Percentiles rank a stretch among this genome's conserved stretches.
These are phyloP conservation scores for Leptogaster cylindrica DNA, from an alignment of 2,888 invertebrate genomes.

Conservation along the genomic window DNA sequence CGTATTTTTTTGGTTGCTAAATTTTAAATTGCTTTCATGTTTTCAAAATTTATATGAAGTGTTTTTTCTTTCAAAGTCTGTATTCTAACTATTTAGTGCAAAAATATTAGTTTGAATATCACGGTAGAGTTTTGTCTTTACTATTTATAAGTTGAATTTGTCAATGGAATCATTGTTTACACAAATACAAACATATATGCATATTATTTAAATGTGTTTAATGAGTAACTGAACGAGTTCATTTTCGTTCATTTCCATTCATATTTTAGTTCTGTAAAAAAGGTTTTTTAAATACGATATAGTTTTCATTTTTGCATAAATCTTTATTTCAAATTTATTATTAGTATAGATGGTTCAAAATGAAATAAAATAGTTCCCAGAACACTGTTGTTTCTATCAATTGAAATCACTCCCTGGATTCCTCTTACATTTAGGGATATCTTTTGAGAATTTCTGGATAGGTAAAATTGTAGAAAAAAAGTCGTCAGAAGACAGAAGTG, in stretches of 20 bases:
- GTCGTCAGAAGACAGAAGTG: too few relatives aligned
- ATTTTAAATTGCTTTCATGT: too few relatives aligned
- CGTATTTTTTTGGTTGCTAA: too few relatives aligned
- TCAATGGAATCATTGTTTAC: neutral
- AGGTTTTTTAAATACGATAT: slow-evolving; percentile 47
- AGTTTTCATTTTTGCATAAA: slow-evolving; percentile 35
- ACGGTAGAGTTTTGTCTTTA: neutral
- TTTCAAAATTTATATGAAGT: too few relatives aligned
- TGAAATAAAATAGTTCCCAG: slow-evolving; percentile 25
- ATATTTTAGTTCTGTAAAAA: slow-evolving; percentile 43
- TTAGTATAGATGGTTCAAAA: slow-evolving; percentile 26
- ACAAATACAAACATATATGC: too few relatives aligned
- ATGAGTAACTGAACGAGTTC: neutral
- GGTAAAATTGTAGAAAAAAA: too few relatives aligned
- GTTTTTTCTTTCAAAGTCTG: neutral
- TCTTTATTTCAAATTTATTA: slow-evolving; percentile 28
- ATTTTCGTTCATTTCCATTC: slow-evolving; percentile 15
- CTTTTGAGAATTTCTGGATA: too few relatives aligned
- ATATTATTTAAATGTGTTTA: neutral
- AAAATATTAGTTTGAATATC: too few relatives aligned
- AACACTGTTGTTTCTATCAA: slow-evolving; percentile 5
- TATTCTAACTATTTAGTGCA: too few relatives aligned
- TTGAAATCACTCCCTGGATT: too few relatives aligned
- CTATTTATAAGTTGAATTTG: slow-evolving; percentile 4
- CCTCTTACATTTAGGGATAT: too few relatives aligned